Percentiles rank a stretch among this genome's conserved stretches.
phyloP scores from a whole-genome alignment of 2,113 vertebrate genomes.

The Cryptomyrus ogoouensis region DNA sequence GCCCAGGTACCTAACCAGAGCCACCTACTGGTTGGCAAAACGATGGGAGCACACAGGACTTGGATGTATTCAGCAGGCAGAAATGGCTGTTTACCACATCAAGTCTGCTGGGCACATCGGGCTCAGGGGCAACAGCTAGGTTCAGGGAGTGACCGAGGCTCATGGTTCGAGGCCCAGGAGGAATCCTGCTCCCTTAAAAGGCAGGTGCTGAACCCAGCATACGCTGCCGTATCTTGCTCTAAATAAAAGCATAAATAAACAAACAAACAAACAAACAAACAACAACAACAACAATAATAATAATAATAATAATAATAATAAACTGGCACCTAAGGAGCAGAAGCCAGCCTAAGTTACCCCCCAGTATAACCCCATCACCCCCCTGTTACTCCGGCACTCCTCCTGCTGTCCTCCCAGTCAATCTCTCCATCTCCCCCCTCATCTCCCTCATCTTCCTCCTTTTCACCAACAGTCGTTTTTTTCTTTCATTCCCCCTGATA shows the following conservation, averaged over 20 bases:
- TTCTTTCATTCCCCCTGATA: not conserved
- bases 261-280: not conserved
- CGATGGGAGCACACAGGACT: not conserved
- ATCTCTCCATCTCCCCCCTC: not conserved
- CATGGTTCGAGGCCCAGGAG: not conserved
- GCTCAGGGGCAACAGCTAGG: not conserved
- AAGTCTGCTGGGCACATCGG: not conserved
- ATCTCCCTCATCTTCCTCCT: not conserved
- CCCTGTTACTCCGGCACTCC: not conserved
- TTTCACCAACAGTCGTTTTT: not conserved
- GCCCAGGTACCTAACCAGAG: not conserved
- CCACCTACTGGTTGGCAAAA: not conserved
- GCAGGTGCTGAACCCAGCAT: not conserved
- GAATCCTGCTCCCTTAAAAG: not conserved
- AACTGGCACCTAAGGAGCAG: not conserved
- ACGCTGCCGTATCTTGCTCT: not conserved
- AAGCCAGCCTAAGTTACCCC: not conserved
- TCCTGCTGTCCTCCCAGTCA: not conserved
- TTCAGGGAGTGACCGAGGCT: not conserved
- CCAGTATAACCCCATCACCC: not conserved
- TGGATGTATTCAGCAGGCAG: too few species aligned
- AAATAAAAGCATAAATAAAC: not conserved
- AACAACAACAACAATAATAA: not conserved
- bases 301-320: not conserved
- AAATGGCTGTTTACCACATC: not conserved